A percentile compares a stretch with the other conserved stretches of the same genome.
These are phyloP conservation scores for Heliconius himera DNA, from an alignment of 1,140 invertebrate species.

Conservation along the genomic window DNA sequence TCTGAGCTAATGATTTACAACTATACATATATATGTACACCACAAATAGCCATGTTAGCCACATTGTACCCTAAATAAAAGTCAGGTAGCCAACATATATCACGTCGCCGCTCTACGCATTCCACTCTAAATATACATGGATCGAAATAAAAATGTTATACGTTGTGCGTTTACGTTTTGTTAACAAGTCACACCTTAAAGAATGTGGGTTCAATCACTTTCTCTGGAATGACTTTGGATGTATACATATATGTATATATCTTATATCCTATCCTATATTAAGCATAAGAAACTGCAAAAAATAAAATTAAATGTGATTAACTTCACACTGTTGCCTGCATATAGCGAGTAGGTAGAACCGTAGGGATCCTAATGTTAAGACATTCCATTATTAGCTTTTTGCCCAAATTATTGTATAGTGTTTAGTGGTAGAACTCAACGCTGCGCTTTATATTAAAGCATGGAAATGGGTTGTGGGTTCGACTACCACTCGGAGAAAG, in stretches of 20 bases:
- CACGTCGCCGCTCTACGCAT: constrained; percentile 45
- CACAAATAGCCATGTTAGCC: constrained; percentile 12
- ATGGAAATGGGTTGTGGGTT: not conserved
- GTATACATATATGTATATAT: not conserved
- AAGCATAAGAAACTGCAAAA: too few species aligned
- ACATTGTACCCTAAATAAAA: constrained; percentile 53
- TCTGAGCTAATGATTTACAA: not conserved
- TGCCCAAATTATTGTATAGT: not conserved
- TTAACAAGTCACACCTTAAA: not conserved
- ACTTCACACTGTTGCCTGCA: not conserved
- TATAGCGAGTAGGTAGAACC: too few species aligned
- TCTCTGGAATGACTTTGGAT: not conserved
- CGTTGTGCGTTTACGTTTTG: constrained; percentile 1
- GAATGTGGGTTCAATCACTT: not conserved
- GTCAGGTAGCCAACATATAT: constrained; percentile 54
- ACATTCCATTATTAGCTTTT: not conserved
- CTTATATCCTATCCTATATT: not conserved
- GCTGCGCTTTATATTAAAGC: not conserved
- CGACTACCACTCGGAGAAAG: too few species aligned
- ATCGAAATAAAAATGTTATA: constrained; percentile 43
- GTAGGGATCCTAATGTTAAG: not conserved
- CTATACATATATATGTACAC: not conserved
- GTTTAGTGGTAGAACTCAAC: not conserved
- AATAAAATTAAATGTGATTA: too few species aligned
- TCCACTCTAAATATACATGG: constrained; percentile 49